Evolutionary conservation across 2,797 vertebrate genomes (phyloP).

Genomic region (Argentina silus): DNA sequence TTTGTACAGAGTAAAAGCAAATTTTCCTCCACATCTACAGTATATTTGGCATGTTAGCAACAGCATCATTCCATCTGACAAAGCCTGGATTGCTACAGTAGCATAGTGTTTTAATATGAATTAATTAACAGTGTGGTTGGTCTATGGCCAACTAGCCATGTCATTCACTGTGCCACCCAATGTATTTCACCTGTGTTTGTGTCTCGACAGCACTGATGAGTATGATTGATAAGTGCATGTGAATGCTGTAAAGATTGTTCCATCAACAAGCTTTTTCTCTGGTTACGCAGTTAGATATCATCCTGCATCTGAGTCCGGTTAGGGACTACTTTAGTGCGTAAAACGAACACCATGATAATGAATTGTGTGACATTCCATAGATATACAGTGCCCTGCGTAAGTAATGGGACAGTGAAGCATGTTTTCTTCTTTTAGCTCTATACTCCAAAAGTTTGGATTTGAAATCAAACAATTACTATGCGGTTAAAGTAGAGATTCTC

Average conservation of each 20-base stretch:
- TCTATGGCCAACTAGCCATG: background rate
- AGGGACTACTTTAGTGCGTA: background rate
- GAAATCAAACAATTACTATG: too few relatives aligned
- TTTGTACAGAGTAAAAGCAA: conserved; percentile 51
- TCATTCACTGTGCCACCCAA: background rate
- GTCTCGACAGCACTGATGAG: background rate
- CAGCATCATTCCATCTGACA: conserved; percentile 9
- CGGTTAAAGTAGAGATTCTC: too few relatives aligned
- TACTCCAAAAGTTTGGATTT: too few relatives aligned
- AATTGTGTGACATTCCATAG: background rate
- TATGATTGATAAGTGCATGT: background rate
- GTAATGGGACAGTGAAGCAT: too few relatives aligned
- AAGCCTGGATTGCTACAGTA: background rate
- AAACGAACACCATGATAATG: background rate
- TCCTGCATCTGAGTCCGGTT: background rate
- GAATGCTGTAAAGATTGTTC: background rate
- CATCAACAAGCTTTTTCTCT: background rate
- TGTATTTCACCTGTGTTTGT: background rate
- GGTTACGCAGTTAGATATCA: background rate
- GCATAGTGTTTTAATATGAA: conserved; percentile 1
- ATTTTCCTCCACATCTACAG: conserved; percentile 46
- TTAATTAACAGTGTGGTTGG: conserved; percentile 25
- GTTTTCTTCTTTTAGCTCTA: too few relatives aligned
- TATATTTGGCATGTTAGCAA: conserved; percentile 35
- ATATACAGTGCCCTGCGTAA: too few relatives aligned